Conservation (phyloP, 2,113 vertebrate genomes). For the zebrafish (Danio rerio) region DNA sequence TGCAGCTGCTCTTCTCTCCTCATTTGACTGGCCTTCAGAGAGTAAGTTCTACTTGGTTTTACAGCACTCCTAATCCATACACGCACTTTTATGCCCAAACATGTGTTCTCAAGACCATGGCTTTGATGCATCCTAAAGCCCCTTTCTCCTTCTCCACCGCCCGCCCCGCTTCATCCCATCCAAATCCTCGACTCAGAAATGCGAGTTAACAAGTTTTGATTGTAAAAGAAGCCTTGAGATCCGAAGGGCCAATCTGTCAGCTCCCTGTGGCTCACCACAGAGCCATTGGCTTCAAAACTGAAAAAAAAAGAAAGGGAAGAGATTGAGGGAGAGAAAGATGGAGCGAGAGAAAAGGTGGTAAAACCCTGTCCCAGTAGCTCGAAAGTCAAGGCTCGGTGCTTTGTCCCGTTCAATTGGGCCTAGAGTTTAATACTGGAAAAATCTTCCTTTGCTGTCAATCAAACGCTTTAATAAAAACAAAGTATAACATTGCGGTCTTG, state of each 20-base stretch:
- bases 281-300: background rate
- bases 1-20: conserved; percentile 17
- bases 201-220: conserved; percentile 44
- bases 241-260: conserved; percentile 25
- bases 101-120: conserved; percentile 3
- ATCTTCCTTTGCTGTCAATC: conserved; percentile 82
- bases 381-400: conserved; percentile 71
- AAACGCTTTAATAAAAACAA: conserved; percentile 81
- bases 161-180: background rate
- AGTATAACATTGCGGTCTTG: conserved; percentile 82
- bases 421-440: conserved; percentile 80
- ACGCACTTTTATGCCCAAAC: conserved; percentile 25
- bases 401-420: conserved; percentile 78
- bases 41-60: conserved; percentile 43
- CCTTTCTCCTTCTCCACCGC: background rate
- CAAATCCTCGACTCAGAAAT: conserved; percentile 8
- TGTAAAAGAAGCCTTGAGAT: conserved; percentile 42
- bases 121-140: background rate
- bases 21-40: conserved; percentile 26
- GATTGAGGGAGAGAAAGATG: background rate
- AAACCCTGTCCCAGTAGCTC: conserved; percentile 66
- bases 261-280: conserved; percentile 35
- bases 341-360: conserved; percentile 14
- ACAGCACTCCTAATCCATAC: conserved; percentile 72
- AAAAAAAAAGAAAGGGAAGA: conserved; percentile 4